These are phyloP conservation scores for Calcarius ornatus DNA, from an alignment of 2,113 vertebrate genomes.

Conservation along the genomic window DNA sequence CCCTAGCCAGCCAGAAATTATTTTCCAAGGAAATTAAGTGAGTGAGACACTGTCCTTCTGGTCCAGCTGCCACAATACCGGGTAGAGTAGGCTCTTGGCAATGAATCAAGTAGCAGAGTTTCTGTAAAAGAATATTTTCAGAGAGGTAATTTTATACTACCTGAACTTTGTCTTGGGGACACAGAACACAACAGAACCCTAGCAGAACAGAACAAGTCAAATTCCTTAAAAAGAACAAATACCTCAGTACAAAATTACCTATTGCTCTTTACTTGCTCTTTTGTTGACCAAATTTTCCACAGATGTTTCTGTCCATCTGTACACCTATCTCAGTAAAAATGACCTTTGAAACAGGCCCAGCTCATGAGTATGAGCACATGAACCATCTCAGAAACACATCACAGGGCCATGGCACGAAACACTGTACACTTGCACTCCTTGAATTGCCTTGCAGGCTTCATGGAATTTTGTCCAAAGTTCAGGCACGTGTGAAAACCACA, in stretches of 20 bases:
- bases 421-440: not conserved
- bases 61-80: not conserved
- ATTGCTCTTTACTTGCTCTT: not conserved
- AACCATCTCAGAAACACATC: not conserved
- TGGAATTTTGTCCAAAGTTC: not conserved
- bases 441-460: not conserved
- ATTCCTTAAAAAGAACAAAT: not conserved
- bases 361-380: not conserved
- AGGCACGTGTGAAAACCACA: not conserved
- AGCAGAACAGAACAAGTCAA: not conserved
- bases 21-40: not conserved
- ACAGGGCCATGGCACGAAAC: not conserved
- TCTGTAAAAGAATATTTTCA: not conserved
- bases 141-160: not conserved
- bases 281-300: not conserved
- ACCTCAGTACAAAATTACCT: not conserved
- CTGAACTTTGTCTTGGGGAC: not conserved
- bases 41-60: not conserved
- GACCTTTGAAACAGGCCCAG: not conserved
- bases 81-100: not conserved
- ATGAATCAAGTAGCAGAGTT: not conserved
- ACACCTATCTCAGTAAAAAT: not conserved
- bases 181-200: not conserved
- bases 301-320: slow-evolving; percentile 1
- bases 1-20: not conserved